Percentiles rank a stretch among this genome's conserved stretches.
These are phyloP conservation scores for Alentia gelatinosa DNA, from an alignment of 2,888 invertebrate species.

Conservation along the genomic window DNA sequence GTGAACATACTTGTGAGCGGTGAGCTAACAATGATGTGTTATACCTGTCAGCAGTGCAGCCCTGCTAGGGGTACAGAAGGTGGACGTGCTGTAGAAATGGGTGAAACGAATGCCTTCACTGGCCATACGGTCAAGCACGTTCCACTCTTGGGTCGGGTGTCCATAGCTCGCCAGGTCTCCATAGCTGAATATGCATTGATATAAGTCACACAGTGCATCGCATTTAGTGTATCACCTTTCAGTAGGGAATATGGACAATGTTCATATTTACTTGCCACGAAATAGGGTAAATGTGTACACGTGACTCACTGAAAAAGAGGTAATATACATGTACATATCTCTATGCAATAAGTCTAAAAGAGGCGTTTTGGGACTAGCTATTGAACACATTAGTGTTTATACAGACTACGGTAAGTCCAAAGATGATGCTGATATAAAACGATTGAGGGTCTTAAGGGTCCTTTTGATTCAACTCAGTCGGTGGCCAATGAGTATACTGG, in stretches of 20 bases:
- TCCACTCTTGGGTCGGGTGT: constrained; percentile 60
- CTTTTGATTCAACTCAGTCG: too few relatives aligned
- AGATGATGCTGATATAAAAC: too few relatives aligned
- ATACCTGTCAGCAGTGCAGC: constrained; percentile 59
- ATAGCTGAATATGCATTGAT: neutral
- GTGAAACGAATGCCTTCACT: constrained; percentile 55
- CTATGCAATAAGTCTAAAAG: too few relatives aligned
- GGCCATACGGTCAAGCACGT: constrained; percentile 56
- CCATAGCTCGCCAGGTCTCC: constrained; percentile 57
- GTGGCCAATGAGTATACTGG: too few relatives aligned
- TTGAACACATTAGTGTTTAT: too few relatives aligned
- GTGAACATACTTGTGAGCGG: constrained; percentile 58
- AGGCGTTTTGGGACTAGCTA: too few relatives aligned
- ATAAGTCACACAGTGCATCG: neutral
- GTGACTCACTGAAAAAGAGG: too few relatives aligned
- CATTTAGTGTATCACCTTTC: neutral
- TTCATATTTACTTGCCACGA: neutral
- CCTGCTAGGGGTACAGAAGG: constrained; percentile 59
- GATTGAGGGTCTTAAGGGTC: too few relatives aligned
- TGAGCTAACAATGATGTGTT: too few relatives aligned
- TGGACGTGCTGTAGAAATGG: constrained; percentile 49
- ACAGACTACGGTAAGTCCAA: too few relatives aligned
- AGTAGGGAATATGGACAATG: neutral
- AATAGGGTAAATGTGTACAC: too few relatives aligned
- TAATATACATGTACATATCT: too few relatives aligned